phyloP scores from a whole-genome alignment of 2,888 invertebrate species.

The Cryptophagus acutangulus region DNA sequence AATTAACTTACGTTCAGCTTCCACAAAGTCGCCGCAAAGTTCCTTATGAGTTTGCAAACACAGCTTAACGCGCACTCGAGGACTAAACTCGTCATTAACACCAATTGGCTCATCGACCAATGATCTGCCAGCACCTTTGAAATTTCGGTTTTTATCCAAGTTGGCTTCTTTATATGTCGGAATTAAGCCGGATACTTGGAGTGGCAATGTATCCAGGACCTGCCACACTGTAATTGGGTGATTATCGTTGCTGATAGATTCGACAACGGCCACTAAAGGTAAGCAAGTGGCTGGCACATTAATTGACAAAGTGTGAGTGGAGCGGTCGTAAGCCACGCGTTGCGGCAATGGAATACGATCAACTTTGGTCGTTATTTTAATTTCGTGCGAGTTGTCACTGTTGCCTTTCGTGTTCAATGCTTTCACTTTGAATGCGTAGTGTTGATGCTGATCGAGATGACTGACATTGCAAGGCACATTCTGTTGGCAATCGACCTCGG shows the following conservation, averaged over 20 bases:
- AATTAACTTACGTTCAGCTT: constrained; percentile 83
- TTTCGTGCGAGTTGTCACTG: constrained; percentile 82
- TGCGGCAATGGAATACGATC: constrained; percentile 77
- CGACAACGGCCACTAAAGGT: constrained; percentile 70
- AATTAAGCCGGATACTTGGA: constrained; percentile 66
- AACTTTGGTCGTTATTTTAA: constrained; percentile 75
- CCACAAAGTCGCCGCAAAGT: constrained; percentile 77
- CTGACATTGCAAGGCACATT: constrained; percentile 86
- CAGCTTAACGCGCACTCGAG: constrained; percentile 71
- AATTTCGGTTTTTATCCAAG: constrained; percentile 55
- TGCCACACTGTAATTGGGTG: constrained; percentile 59
- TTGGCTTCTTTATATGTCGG: constrained; percentile 67
- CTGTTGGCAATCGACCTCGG: constrained; percentile 79
- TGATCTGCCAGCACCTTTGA: constrained; percentile 50
- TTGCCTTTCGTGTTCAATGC: constrained; percentile 84
- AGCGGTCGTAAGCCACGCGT: constrained; percentile 78
- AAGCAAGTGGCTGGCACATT: constrained; percentile 76
- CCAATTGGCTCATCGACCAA: constrained; percentile 55
- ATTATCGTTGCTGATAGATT: constrained; percentile 60
- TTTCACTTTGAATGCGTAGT: constrained; percentile 81
- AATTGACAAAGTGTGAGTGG: constrained; percentile 69
- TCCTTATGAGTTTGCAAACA: constrained; percentile 77
- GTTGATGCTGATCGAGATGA: constrained; percentile 78
- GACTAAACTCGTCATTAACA: constrained; percentile 58
- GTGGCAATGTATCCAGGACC: constrained; percentile 66